Conservation (phyloP, 2,113 vertebrate genomes). For the Tupaia chinensis region DNA sequence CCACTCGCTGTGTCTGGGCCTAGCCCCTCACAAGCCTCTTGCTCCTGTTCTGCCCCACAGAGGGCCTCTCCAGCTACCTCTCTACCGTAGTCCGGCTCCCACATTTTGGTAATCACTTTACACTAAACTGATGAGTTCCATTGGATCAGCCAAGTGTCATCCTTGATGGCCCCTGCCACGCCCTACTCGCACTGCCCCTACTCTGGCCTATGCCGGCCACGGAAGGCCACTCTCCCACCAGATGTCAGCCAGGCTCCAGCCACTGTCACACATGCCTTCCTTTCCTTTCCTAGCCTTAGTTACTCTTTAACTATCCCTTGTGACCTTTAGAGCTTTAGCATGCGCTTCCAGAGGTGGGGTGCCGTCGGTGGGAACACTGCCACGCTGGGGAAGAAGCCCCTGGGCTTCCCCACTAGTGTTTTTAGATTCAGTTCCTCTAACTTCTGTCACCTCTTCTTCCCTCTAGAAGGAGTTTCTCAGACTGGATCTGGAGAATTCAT, state of each 20-base stretch:
- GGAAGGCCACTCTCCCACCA: not conserved
- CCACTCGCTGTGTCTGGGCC: not conserved
- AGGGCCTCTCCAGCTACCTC: not conserved
- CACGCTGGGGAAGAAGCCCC: not conserved
- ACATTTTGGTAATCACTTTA: not conserved
- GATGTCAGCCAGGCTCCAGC: not conserved
- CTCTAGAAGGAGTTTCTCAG: not conserved
- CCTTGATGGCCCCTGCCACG: no score
- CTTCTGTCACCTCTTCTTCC: not conserved
- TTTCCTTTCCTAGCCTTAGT: not conserved
- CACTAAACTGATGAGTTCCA: not conserved
- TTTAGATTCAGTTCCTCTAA: not conserved
- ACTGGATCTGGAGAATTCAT: not conserved
- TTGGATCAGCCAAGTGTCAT: no score
- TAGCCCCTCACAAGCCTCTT: not conserved
- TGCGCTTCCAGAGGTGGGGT: not conserved
- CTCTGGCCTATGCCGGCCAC: not conserved
- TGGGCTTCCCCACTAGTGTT: not conserved
- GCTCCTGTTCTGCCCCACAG: not conserved
- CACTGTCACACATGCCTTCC: not conserved
- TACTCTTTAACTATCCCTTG: not conserved
- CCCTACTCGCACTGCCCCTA: not conserved
- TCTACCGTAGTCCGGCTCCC: not conserved
- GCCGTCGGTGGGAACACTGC: not conserved
- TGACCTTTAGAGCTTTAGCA: not conserved